A percentile compares a stretch with the other conserved stretches of the same genome.
Conservation (phyloP, 2,888 invertebrate genomes). For the Pollenia labialis region DNA sequence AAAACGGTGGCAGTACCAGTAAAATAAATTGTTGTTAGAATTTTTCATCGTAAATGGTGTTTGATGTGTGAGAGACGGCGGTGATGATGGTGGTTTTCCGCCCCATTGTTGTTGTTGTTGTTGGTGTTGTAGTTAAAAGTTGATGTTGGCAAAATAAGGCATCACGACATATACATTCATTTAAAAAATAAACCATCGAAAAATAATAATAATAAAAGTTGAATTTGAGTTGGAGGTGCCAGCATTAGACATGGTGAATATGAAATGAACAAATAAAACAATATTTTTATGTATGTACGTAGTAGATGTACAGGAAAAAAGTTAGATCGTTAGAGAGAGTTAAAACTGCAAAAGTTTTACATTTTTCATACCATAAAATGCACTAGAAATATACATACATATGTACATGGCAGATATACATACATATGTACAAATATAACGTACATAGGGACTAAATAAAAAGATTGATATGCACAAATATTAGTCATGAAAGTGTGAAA, state of each 20-base stretch:
- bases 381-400: conserved; percentile 7
- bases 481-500: conserved; percentile 60
- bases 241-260: conserved; percentile 69
- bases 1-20: conserved; percentile 22
- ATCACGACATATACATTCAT: conserved; percentile 46
- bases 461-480: conserved; percentile 34
- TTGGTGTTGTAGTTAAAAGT: conserved; percentile 59
- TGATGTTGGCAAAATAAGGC: conserved; percentile 69
- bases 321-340: conserved; percentile 70
- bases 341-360: conserved; percentile 58
- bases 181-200: conserved; percentile 27
- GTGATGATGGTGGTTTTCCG: conserved; percentile 23
- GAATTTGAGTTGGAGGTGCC: conserved; percentile 67
- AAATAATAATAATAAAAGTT: conserved; percentile 61
- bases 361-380: conserved; percentile 6
- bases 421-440: background rate
- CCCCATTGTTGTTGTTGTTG: conserved; percentile 41
- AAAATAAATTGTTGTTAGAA: conserved; percentile 41
- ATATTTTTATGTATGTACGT: conserved; percentile 21
- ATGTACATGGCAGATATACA: background rate
- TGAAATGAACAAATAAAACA: conserved; percentile 65
- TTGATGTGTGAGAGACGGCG: conserved; percentile 37
- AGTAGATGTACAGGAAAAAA: conserved; percentile 50
- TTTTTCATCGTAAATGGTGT: conserved; percentile 55
- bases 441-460: conserved; percentile 34